Percentiles rank a stretch among this genome's conserved stretches.
phyloP scores from a whole-genome alignment of 2,797 vertebrate genomes.

The Macrochelys suwanniensis region DNA sequence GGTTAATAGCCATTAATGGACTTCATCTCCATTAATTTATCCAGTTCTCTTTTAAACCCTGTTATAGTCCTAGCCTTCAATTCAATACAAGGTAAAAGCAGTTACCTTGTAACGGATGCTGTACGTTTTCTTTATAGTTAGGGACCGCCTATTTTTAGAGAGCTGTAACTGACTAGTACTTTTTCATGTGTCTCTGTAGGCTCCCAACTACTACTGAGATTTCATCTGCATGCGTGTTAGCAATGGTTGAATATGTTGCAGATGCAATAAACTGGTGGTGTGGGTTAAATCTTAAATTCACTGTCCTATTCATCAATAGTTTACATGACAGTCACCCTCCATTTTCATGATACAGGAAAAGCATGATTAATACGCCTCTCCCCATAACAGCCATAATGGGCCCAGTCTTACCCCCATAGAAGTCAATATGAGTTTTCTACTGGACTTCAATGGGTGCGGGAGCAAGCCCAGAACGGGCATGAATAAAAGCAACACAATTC shows the following conservation, averaged over 20 bases:
- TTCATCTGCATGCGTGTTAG: not conserved
- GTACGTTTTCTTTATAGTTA: not conserved
- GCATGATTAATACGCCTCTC: not conserved
- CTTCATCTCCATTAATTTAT: too few relatives aligned
- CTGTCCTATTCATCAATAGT: not conserved
- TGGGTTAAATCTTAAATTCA: not conserved
- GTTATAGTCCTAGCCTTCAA: too few relatives aligned
- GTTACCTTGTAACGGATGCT: not conserved
- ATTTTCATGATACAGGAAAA: not conserved
- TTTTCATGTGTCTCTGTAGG: not conserved
- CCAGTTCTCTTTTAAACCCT: too few relatives aligned
- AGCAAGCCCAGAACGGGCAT: not conserved
- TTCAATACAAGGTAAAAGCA: not conserved
- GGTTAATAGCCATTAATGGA: too few relatives aligned
- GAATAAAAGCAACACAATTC: not conserved
- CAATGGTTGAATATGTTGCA: not conserved
- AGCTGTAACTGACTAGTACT: not conserved
- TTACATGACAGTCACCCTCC: not conserved
- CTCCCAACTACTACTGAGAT: not conserved
- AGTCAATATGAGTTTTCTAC: not conserved
- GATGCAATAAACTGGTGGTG: not conserved
- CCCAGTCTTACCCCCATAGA: not conserved
- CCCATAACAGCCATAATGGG: not conserved
- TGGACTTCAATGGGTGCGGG: not conserved
- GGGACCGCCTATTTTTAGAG: not conserved